Percentiles rank a stretch among this genome's conserved stretches.
These are phyloP conservation scores for Synanthedon myopaeformis DNA, from an alignment of 2,888 invertebrate genomes.

Conservation along the genomic window DNA sequence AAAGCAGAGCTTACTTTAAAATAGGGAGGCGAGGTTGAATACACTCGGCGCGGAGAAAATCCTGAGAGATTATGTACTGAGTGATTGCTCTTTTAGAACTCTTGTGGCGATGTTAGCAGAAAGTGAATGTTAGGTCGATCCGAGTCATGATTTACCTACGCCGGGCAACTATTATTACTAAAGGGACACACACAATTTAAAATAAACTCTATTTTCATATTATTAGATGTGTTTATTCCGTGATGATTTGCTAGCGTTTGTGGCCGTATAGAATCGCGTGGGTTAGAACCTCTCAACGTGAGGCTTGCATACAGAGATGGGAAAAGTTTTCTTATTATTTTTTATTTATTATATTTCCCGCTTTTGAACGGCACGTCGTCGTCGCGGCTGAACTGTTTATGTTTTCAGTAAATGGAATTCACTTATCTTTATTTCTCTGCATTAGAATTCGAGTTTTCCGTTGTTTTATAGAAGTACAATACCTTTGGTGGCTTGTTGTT, in stretches of 20 bases:
- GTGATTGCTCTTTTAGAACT: slow-evolving; percentile 65
- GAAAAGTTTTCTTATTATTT: slow-evolving; percentile 67
- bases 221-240: neutral
- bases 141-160: slow-evolving; percentile 46
- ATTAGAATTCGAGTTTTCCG: neutral
- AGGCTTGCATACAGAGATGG: slow-evolving; percentile 46
- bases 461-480: too few species aligned
- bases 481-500: too few species aligned
- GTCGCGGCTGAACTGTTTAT: slow-evolving; percentile 4
- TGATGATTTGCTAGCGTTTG: neutral
- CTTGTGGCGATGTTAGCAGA: slow-evolving; percentile 35
- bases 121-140: slow-evolving; percentile 51
- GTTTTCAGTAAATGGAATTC: neutral
- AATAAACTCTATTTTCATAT: slow-evolving; percentile 14
- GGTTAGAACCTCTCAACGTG: slow-evolving; percentile 40
- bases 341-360: slow-evolving; percentile 60
- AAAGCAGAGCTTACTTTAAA: slow-evolving; percentile 43
- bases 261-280: slow-evolving; percentile 29
- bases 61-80: slow-evolving; percentile 66
- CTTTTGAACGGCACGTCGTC: slow-evolving; percentile 32
- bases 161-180: slow-evolving; percentile 16
- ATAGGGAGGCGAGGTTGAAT: slow-evolving; percentile 21
- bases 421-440: neutral
- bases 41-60: slow-evolving; percentile 32
- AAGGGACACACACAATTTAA: slow-evolving; percentile 5